A percentile compares a stretch with the other conserved stretches of the same genome.
These are phyloP conservation scores for Tupaia chinensis DNA, from an alignment of 2,113 vertebrate genomes.

Conservation along the genomic window DNA sequence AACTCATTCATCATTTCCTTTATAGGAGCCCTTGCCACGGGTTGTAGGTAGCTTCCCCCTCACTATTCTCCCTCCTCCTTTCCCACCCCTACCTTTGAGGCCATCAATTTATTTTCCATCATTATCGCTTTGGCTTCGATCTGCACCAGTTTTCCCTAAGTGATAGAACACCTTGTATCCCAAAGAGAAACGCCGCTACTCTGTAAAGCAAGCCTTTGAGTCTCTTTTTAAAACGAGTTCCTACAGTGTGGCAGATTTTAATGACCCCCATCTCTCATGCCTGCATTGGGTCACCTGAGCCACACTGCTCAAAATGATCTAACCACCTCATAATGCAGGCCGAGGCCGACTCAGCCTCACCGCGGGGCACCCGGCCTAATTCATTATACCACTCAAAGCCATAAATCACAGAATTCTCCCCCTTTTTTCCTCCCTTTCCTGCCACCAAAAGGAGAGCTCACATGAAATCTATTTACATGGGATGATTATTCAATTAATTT, in stretches of 20 bases:
- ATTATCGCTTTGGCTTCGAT: slow-evolving; percentile 31
- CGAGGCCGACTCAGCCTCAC: not conserved
- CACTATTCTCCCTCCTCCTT: not conserved
- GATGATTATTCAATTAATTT: slow-evolving; percentile 89
- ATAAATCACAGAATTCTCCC: slow-evolving; percentile 84
- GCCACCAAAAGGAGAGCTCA: slow-evolving; percentile 75
- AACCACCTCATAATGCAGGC: slow-evolving; percentile 50
- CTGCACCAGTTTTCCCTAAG: not conserved
- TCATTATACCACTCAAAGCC: slow-evolving; percentile 80
- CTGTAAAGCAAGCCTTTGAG: slow-evolving; percentile 16
- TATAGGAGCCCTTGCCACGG: not conserved
- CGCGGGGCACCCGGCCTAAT: slow-evolving; percentile 62
- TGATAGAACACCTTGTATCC: slow-evolving; percentile 47
- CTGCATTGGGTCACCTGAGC: slow-evolving; percentile 35
- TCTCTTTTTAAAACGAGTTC: slow-evolving; percentile 70
- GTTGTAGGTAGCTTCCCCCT: not conserved
- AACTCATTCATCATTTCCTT: slow-evolving; percentile 64
- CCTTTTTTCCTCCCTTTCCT: slow-evolving; percentile 60
- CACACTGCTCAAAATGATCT: slow-evolving; percentile 47
- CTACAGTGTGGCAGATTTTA: slow-evolving; percentile 61
- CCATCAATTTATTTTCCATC: slow-evolving; percentile 54
- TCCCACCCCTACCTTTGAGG: not conserved
- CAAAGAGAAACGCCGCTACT: not conserved
- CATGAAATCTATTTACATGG: slow-evolving; percentile 88
- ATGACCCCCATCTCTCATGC: slow-evolving; percentile 30